phyloP scores from a whole-genome alignment of 2,888 invertebrate genomes.

The Ypsolopha sequella region DNA sequence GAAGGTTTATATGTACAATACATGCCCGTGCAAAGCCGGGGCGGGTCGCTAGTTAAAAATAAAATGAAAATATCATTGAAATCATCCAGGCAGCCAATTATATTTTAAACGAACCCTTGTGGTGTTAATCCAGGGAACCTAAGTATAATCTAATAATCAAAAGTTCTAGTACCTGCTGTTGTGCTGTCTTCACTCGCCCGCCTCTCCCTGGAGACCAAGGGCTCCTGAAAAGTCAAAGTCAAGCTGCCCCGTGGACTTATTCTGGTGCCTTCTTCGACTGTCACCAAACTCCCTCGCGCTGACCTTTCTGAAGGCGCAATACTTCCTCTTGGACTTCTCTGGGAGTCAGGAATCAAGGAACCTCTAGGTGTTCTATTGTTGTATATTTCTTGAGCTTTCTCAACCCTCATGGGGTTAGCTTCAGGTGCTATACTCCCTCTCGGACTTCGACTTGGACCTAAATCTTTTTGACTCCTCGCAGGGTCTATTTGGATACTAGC shows the following conservation, averaged over 20 bases:
- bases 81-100: no score
- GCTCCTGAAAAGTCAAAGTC: slow-evolving; percentile 74
- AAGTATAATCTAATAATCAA: not conserved
- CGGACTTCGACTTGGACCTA: slow-evolving; percentile 69
- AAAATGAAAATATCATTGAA: not conserved
- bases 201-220: slow-evolving; percentile 63
- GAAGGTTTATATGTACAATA: no score
- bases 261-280: slow-evolving; percentile 44
- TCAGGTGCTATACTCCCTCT: slow-evolving; percentile 69
- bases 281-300: slow-evolving; percentile 50
- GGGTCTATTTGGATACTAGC: slow-evolving; percentile 60
- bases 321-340: slow-evolving; percentile 73
- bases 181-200: slow-evolving; percentile 73
- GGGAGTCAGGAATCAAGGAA: slow-evolving; percentile 69
- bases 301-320: slow-evolving; percentile 67
- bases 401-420: slow-evolving; percentile 45
- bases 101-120: no score
- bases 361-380: slow-evolving; percentile 67
- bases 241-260: slow-evolving; percentile 72
- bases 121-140: not conserved
- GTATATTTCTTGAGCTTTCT: slow-evolving; percentile 40
- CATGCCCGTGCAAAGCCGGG: no score
- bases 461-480: slow-evolving; percentile 52
- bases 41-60: no score
- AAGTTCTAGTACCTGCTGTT: slow-evolving; percentile 40